A percentile compares a stretch with the other conserved stretches of the same genome.
phyloP scores from a whole-genome alignment of 2,113 vertebrate genomes.

The Onychostruthus taczanowskii region DNA sequence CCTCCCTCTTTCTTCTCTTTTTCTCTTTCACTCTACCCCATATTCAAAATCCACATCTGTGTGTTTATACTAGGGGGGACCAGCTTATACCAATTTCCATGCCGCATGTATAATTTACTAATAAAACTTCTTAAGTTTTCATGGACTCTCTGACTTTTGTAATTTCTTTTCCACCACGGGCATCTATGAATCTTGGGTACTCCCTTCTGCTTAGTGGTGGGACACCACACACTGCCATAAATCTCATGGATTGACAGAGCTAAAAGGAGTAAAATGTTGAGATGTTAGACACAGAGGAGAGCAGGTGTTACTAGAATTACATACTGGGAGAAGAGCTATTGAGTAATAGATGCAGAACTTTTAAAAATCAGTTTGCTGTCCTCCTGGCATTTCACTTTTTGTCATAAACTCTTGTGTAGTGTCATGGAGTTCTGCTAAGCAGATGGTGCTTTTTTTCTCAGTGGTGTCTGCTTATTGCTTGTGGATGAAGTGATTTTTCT shows the following conservation, averaged over 20 bases:
- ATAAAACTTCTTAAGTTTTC: not conserved
- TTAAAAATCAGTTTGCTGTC: conserved; percentile 8
- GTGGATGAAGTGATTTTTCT: conserved; percentile 1
- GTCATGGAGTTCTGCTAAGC: not conserved
- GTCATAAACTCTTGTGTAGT: not conserved
- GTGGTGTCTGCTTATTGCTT: not conserved
- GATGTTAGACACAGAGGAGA: not conserved
- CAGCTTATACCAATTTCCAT: not conserved
- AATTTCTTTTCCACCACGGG: not conserved
- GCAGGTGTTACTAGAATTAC: conserved; percentile 19
- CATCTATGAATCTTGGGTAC: not conserved
- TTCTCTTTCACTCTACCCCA: not conserved
- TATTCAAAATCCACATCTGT: not conserved
- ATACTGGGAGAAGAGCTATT: not conserved
- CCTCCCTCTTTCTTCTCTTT: not conserved
- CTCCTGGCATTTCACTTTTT: conserved; percentile 10
- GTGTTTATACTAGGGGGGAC: not conserved
- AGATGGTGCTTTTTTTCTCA: conserved; percentile 36
- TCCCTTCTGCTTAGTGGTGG: not conserved
- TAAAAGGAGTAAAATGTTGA: not conserved
- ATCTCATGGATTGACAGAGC: not conserved
- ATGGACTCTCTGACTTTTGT: not conserved
- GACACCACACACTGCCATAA: not conserved
- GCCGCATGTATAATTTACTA: not conserved
- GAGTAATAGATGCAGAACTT: not conserved